Evolutionary conservation across 2,113 vertebrate species (phyloP), one percentile per base, ranked within the genome.

Genomic region (Takifugu bimaculatus): DNA sequence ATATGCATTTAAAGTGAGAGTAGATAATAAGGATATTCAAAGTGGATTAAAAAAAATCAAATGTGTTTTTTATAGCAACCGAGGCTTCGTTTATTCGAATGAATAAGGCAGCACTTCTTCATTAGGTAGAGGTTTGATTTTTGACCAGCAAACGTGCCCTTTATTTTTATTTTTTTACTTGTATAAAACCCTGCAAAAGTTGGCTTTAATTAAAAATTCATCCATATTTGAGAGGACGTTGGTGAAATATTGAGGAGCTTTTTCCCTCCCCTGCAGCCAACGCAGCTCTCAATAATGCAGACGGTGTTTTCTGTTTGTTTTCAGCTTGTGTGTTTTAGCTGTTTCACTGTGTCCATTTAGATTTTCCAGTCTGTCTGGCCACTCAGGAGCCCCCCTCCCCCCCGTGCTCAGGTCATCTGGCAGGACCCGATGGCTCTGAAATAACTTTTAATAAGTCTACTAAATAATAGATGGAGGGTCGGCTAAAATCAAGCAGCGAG

Each of bases 381-480:
- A 85, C 88, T 88, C 86, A 77, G 77, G 87, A 91, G 78, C 75
- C 70, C 74, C 60, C 59, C 3, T 0, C 43, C 13, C 14, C 44
- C 44, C 20, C 51, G 71, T 86, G 86, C 85, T 81, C 82, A 80
- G 86, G 88, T 91, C 88, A 91, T 91, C 85, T 90, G 86, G 70
- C 85, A 82, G 74, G 86, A 89, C 87, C 90, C 83, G 87, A 86
- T 85, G 83, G 87, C 85, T 88, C 86, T 89, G 77, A 90, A 90
- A 91, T 89, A 91, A 92, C 89, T 92, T 92, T 91, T 92, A 92
- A 91, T 92, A 91, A 92, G 86, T 86, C 85, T 64, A 70, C 76
- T 92, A 84, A 92, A 92, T 92, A 91, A 92, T 92, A 88, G 75
- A 92, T 91, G 83, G 74, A 60, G 69, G 74, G 80, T 74, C 84